phyloP scores from a whole-genome alignment of 2,113 vertebrate genomes.

The Mohoua ochrocephala region DNA sequence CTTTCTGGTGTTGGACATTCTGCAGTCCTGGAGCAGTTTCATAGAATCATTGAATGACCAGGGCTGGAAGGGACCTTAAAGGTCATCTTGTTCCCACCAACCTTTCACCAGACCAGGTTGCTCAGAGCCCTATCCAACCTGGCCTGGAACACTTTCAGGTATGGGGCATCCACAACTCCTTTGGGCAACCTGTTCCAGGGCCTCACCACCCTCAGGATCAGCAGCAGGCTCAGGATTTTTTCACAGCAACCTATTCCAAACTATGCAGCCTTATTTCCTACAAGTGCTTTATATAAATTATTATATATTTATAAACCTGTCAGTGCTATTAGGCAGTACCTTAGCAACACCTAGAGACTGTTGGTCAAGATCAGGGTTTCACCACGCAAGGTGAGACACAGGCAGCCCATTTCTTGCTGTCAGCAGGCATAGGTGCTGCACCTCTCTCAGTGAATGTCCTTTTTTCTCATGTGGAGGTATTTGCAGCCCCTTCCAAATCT shows the following conservation, averaged over 20 bases:
- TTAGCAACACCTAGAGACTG: background rate
- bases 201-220: background rate
- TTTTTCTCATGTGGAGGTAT: background rate
- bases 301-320: background rate
- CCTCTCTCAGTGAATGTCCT: background rate
- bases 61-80: background rate
- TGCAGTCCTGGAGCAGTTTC: background rate
- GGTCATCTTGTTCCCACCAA: background rate
- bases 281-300: background rate
- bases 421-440: background rate
- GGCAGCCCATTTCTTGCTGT: background rate
- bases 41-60: background rate
- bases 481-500: background rate
- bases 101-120: background rate
- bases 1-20: background rate
- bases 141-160: background rate
- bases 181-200: background rate
- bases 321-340: background rate
- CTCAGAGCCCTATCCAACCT: background rate
- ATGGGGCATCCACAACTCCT: background rate
- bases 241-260: no score
- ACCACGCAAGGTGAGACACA: background rate
- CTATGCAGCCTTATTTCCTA: background rate
- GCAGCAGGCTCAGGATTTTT: background rate
- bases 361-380: background rate